Conservation (phyloP, 2,113 vertebrate species). For the Meles meles region DNA sequence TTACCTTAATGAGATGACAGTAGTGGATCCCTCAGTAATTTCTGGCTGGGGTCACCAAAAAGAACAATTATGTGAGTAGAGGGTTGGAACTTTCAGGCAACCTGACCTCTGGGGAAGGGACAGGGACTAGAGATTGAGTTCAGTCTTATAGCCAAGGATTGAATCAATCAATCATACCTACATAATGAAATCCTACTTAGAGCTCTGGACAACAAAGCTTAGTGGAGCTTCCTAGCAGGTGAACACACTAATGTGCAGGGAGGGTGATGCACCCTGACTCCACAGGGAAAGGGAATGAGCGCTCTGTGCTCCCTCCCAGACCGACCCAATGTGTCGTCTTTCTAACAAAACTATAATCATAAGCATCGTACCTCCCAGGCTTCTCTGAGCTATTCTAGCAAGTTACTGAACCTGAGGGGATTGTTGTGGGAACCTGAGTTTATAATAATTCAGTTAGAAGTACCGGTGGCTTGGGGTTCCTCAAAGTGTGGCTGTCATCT, state of each 20-base stretch:
- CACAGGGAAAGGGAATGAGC: neutral
- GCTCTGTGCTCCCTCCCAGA: neutral
- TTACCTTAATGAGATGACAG: neutral
- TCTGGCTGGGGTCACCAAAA: neutral
- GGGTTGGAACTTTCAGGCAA: neutral
- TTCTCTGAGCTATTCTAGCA: neutral
- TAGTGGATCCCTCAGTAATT: neutral
- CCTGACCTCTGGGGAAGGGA: neutral
- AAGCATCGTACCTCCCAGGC: neutral
- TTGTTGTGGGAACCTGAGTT: neutral
- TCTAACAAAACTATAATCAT: neutral
- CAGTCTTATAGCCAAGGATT: neutral
- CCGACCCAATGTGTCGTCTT: neutral
- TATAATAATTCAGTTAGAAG: neutral
- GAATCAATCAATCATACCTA: neutral
- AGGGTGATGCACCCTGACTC: neutral
- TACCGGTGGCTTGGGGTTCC: neutral
- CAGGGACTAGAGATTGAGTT: neutral
- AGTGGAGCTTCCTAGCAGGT: neutral
- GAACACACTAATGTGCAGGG: too few relatives aligned
- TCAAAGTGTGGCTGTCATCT: neutral
- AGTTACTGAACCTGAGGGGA: neutral
- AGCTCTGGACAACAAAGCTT: neutral
- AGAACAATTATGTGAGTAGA: neutral
- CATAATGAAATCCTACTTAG: neutral